Base-by-base conservation (phyloP, 2,797 vertebrate genomes). In the Catharus ustulatus region DNA sequence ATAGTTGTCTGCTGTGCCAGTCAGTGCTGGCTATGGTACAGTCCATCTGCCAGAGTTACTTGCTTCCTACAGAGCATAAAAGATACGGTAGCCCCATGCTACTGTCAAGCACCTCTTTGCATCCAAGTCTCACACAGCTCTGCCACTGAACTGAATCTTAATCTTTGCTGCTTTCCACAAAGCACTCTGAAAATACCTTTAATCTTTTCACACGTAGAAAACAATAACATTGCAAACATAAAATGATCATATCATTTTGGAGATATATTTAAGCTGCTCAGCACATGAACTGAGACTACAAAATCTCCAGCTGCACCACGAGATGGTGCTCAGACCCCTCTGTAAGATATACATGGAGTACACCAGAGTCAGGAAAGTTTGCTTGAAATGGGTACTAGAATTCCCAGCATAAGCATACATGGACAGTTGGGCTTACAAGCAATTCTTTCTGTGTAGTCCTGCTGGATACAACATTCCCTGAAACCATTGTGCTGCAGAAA, bases 271-370 rank as follows among this genome's bases (percentile, higher is more conserved):
- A 38, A 62, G 23, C 36, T 66, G 32, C 62, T 86, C 63, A 73
- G 43, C 32, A n/a, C 23, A 21, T 6, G 18, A 88, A 62, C 9
- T 17, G 1, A 58, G 24, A 71, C 18, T 16, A 58, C 30, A 68
- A 75, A 85, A 72, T 78, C 84, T 87, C 29, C 66, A 58, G 21
- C 68, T 75, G 34, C 29, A 81, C 95, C 94, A 91, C 79, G 5
- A 96, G 96, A 61, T 94, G 90, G 92, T 95, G 92, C 89, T 94
- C 87, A 88, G 64, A 13, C 29, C 23, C 42, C 51, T 87, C 81
- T 58, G 10, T 22, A 48, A 55, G n/a, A 52, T 18, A 36, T 6
- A 23, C 34, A 38, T 4, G 23, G 18, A 58, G 26, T 21, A 51
- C 22, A 71, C 7, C 19, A 34, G 13, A 62, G 55, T 4, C 24